A percentile compares a stretch with the other conserved stretches of the same genome.
These are phyloP conservation scores for Danaus chrysippus DNA, from an alignment of 2,888 invertebrate genomes.

Conservation along the genomic window DNA sequence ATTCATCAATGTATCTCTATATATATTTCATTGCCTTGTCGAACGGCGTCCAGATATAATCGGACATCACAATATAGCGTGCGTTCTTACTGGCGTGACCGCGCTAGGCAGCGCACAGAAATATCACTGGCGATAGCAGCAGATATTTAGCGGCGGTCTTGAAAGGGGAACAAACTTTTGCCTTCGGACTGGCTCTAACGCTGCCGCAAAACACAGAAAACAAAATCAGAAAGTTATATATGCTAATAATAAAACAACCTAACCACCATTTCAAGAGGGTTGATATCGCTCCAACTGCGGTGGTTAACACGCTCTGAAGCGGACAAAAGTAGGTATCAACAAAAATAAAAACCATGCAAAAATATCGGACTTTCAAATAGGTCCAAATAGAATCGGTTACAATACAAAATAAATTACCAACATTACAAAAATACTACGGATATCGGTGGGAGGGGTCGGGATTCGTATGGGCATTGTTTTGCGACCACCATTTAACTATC, in stretches of 20 bases:
- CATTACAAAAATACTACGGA: conserved; percentile 47
- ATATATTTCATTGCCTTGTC: conserved; percentile 36
- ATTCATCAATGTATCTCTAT: conserved; percentile 3
- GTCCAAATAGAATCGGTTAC: conserved; percentile 46
- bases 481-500: conserved; percentile 59
- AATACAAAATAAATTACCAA: conserved; percentile 47
- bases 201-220: conserved; percentile 75
- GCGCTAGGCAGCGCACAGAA: conserved; percentile 85
- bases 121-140: conserved; percentile 87
- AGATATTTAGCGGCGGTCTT: conserved; percentile 87
- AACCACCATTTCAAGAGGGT: conserved; percentile 78
- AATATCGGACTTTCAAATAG: conserved; percentile 56
- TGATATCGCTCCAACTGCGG: conserved; percentile 63
- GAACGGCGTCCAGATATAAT: conserved; percentile 41
- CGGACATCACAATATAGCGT: conserved; percentile 63
- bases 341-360: conserved; percentile 70
- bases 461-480: conserved; percentile 59
- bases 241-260: conserved; percentile 28
- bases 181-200: conserved; percentile 80
- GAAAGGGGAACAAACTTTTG: conserved; percentile 85
- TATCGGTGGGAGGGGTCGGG: conserved; percentile 36
- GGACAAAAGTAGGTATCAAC: conserved; percentile 38
- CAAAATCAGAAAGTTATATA: conserved; percentile 61
- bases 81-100: conserved; percentile 68
- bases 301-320: conserved; percentile 44